Evolutionary conservation across 2,797 vertebrate species (phyloP).

Genomic region (Halcyon chelicuti): DNA sequence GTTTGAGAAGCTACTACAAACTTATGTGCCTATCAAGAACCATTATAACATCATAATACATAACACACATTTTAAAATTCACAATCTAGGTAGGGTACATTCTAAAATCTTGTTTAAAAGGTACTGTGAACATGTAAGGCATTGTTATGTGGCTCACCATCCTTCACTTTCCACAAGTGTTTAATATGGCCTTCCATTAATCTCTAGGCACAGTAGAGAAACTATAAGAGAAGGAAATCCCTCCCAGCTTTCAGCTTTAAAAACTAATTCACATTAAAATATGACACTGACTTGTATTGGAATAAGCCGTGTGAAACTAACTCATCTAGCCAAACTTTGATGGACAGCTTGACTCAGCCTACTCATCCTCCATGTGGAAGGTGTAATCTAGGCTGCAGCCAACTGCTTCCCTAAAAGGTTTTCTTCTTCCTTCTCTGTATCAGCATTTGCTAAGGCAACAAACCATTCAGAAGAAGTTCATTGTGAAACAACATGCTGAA

Average conservation of each 20-base stretch:
- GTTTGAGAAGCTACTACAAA: not conserved
- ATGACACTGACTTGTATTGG: not conserved
- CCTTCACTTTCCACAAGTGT: not conserved
- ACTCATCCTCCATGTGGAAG: constrained; percentile 23
- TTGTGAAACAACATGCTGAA: constrained; percentile 9
- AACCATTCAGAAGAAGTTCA: not conserved
- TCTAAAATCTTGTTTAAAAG: not conserved
- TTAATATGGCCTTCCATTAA: not conserved
- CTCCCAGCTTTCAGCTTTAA: not conserved
- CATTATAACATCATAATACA: not conserved
- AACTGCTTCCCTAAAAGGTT: constrained; percentile 21
- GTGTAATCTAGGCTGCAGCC: constrained; percentile 32
- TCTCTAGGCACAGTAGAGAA: not conserved
- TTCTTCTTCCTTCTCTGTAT: constrained; percentile 11
- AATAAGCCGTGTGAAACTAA: constrained; percentile 12
- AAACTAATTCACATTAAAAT: constrained; percentile 20
- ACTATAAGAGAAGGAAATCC: not conserved
- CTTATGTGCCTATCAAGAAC: not conserved
- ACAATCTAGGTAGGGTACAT: not conserved
- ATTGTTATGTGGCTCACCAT: not conserved
- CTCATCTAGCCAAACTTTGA: constrained; percentile 13
- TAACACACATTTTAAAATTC: not conserved
- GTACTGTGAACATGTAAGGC: not conserved
- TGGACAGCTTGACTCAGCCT: constrained; percentile 33
- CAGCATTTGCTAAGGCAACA: constrained; percentile 21